A percentile compares a stretch with the other conserved stretches of the same genome.
phyloP scores from a whole-genome alignment of 2,797 vertebrate genomes.

The Bradypus variegatus region DNA sequence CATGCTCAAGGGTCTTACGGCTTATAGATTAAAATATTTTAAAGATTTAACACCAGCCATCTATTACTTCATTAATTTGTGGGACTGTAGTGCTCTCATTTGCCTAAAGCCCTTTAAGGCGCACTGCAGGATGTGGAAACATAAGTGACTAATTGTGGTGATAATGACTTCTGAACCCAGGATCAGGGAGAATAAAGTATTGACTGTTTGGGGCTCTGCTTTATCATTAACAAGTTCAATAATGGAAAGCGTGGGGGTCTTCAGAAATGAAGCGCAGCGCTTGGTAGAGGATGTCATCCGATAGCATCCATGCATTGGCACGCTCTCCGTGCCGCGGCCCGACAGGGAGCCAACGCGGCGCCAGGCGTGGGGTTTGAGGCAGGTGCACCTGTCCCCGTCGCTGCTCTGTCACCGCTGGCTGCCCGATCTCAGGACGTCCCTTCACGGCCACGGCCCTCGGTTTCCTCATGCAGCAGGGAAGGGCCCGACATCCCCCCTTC shows the following conservation, averaged over 20 bases:
- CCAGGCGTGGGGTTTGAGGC: not conserved
- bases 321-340: fast-evolving
- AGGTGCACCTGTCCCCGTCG: fast-evolving
- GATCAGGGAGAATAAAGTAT: not conserved
- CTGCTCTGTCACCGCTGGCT: fast-evolving
- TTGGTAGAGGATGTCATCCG: no score
- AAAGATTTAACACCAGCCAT: constrained; percentile 9
- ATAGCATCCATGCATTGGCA: no score
- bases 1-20: not conserved
- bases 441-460: not conserved
- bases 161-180: not conserved
- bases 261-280: not conserved
- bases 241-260: not conserved
- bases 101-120: not conserved
- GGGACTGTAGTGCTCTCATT: not conserved
- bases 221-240: not conserved
- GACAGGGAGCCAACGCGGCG: fast-evolving
- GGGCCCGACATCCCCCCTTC: fast-evolving
- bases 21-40: not conserved
- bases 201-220: fast-evolving
- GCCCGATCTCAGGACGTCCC: not conserved
- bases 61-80: not conserved
- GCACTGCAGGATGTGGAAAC: not conserved
- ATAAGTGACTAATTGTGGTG: not conserved
- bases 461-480: not conserved